Evolutionary conservation across 1,140 invertebrate genomes (phyloP).

Genomic region (Solenopsis fugax): DNA sequence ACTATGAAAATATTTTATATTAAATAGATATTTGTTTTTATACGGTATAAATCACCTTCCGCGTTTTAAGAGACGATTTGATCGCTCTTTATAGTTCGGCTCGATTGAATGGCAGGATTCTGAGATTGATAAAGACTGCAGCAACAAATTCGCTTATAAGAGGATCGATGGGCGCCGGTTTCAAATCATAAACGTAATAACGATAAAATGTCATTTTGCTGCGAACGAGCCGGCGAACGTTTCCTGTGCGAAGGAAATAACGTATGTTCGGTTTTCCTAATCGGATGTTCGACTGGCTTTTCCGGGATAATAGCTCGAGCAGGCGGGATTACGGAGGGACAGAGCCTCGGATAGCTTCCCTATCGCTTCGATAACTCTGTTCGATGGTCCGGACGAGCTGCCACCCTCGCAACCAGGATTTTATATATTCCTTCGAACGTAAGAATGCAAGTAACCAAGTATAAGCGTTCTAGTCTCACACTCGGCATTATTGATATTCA

Average conservation of each 20-base stretch:
- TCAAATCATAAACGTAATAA: conserved; percentile 73
- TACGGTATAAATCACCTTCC: not conserved
- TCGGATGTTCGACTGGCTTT: conserved; percentile 78
- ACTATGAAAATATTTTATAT: not conserved
- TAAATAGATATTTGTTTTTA: not conserved
- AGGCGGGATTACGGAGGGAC: conserved; percentile 74
- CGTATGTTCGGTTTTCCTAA: conserved; percentile 79
- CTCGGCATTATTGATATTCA: conserved; percentile 20
- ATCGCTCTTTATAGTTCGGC: conserved; percentile 24
- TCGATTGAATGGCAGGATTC: conserved; percentile 36
- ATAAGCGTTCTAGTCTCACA: conserved; percentile 4
- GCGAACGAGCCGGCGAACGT: conserved; percentile 25
- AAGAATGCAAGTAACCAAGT: conserved; percentile 18
- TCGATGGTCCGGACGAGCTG: conserved; percentile 75
- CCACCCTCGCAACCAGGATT: conserved; percentile 57
- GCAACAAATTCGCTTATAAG: conserved; percentile 69
- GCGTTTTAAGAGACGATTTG: conserved; percentile 21
- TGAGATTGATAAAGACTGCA: conserved; percentile 56
- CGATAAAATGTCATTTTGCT: conserved; percentile 73
- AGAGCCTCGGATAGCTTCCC: conserved; percentile 70
- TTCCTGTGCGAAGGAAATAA: conserved; percentile 72
- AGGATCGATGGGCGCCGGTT: conserved; percentile 65
- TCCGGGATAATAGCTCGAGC: conserved; percentile 76
- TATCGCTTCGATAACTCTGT: conserved; percentile 77
- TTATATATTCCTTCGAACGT: conserved; percentile 44